phyloP scores from a whole-genome alignment of 1,140 invertebrate genomes.

The Neotoxoptera formosana region DNA sequence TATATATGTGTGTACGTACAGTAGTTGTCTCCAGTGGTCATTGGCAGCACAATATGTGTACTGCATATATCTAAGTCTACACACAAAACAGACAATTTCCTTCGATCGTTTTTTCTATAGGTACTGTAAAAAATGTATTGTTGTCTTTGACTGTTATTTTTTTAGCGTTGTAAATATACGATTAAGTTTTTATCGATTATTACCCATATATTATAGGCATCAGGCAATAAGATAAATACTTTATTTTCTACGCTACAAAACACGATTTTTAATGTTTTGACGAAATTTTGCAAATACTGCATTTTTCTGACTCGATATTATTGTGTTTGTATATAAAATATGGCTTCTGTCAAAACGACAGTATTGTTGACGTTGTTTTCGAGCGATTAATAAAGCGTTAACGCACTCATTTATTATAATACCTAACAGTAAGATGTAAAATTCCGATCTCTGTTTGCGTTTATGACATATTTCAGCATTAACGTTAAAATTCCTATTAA shows the following conservation, averaged over 20 bases:
- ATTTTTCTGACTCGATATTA: too few relatives aligned
- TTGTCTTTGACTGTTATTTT: background rate
- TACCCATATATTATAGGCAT: too few relatives aligned
- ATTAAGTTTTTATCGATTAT: background rate
- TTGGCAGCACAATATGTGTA: constrained; percentile 42
- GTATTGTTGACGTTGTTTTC: too few relatives aligned
- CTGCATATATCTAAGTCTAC: background rate
- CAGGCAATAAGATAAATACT: too few relatives aligned
- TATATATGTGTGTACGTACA: background rate
- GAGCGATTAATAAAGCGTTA: constrained; percentile 1
- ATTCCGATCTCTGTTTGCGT: background rate
- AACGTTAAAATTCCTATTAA: background rate
- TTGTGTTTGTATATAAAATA: too few relatives aligned
- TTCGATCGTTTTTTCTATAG: background rate
- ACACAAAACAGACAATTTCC: background rate
- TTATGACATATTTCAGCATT: background rate
- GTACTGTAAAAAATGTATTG: background rate
- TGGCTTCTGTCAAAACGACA: too few relatives aligned
- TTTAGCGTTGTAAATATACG: background rate
- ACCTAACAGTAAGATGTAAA: constrained; percentile 8
- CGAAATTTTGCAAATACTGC: too few relatives aligned
- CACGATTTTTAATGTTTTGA: too few relatives aligned
- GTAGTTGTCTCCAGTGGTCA: constrained; percentile 55
- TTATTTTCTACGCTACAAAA: background rate
- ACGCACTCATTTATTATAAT: background rate